These are phyloP conservation scores for Heterocephalus glaber DNA, from an alignment of 2,113 vertebrate genomes.

Conservation along the genomic window DNA sequence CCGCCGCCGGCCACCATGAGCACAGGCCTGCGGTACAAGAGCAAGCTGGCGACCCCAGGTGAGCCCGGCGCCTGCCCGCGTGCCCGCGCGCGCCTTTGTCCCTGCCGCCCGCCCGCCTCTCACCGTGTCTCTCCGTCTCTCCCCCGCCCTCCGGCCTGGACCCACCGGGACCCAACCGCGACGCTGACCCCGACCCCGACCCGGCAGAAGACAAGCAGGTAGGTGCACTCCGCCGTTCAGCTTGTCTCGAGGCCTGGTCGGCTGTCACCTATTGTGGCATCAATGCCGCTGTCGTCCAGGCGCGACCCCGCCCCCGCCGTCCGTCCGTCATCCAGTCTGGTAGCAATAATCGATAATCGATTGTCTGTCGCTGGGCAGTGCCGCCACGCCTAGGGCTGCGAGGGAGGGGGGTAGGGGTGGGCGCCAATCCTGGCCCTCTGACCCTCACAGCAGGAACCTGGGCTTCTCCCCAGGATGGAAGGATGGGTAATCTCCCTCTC, in stretches of 20 bases:
- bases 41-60: slow-evolving; percentile 95
- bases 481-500: background rate
- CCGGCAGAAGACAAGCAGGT: slow-evolving; percentile 79
- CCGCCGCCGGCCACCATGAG: slow-evolving; percentile 88
- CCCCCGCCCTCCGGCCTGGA: slow-evolving; percentile 44
- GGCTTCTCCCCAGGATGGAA: background rate
- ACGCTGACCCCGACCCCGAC: background rate
- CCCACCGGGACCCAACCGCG: background rate
- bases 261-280: slow-evolving; percentile 69
- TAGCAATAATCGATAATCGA: background rate
- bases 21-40: slow-evolving; percentile 93
- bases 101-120: slow-evolving; percentile 66
- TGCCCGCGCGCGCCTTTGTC: slow-evolving; percentile 77
- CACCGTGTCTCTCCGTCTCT: slow-evolving; percentile 64
- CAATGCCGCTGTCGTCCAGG: background rate
- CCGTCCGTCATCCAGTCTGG: background rate
- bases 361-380: background rate
- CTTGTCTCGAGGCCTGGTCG: background rate
- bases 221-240: background rate
- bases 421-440: background rate
- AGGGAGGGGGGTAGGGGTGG: background rate
- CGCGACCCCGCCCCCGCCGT: slow-evolving; percentile 76
- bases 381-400: background rate
- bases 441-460: background rate
- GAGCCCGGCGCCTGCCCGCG: slow-evolving; percentile 77